Evolutionary conservation across 2,888 invertebrate species (phyloP).

Genomic region (Ornithoptera priamus): DNA sequence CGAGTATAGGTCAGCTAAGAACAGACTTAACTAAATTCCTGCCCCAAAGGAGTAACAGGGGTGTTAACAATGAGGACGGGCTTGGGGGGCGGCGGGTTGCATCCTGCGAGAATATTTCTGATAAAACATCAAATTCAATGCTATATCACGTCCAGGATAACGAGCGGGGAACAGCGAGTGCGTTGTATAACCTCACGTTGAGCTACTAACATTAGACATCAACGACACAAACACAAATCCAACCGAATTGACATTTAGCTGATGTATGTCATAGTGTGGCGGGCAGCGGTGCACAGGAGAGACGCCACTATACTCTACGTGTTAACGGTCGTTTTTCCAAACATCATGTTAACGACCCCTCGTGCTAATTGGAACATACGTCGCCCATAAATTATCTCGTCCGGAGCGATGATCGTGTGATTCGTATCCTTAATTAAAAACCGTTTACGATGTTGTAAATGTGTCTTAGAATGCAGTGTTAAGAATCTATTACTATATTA

Average conservation of each 20-base stretch:
- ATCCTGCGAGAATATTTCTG: too few species aligned
- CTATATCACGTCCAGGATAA: too few species aligned
- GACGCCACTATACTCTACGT: neutral
- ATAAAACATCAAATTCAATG: too few species aligned
- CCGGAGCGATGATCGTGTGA: slow-evolving; percentile 60
- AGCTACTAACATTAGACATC: neutral
- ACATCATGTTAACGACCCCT: slow-evolving; percentile 35
- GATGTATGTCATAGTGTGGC: neutral
- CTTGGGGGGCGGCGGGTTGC: too few species aligned
- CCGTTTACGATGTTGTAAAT: slow-evolving; percentile 70
- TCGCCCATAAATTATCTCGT: slow-evolving; percentile 48
- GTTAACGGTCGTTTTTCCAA: slow-evolving; percentile 24
- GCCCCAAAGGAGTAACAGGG: too few species aligned
- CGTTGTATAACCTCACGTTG: too few species aligned
- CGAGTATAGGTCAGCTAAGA: too few species aligned
- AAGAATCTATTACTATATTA: slow-evolving; percentile 31
- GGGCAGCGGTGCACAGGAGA: neutral
- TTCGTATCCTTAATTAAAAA: slow-evolving; percentile 76
- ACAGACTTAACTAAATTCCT: too few species aligned
- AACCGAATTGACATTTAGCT: slow-evolving; percentile 11
- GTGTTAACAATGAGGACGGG: too few species aligned
- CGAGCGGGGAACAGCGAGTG: too few species aligned
- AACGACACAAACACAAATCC: neutral
- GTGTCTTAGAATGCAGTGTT: slow-evolving; percentile 60
- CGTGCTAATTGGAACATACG: slow-evolving; percentile 59